Percentiles rank a stretch among this genome's conserved stretches.
These are phyloP conservation scores for Burhinus oedicnemus DNA, from an alignment of 2,113 vertebrate species.

Conservation along the genomic window DNA sequence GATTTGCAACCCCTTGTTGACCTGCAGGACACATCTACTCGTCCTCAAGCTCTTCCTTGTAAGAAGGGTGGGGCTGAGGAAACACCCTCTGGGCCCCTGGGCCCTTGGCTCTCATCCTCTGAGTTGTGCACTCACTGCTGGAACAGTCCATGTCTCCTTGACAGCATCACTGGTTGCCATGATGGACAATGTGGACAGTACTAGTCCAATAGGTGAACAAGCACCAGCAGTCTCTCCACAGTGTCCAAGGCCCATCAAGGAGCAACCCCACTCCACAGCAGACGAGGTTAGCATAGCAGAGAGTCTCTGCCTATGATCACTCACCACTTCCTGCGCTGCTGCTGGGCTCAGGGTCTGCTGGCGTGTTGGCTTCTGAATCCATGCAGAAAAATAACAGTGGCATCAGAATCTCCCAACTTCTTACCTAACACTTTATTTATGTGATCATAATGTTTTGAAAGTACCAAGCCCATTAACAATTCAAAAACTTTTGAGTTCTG, in stretches of 20 bases:
- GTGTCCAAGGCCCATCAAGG: not conserved
- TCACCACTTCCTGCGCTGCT: rapidly evolving
- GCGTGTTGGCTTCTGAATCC: not conserved
- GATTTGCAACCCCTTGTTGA: not conserved
- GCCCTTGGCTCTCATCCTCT: not conserved
- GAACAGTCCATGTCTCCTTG: not conserved
- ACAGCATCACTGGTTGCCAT: too few relatives aligned
- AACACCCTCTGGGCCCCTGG: not conserved
- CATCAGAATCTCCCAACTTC: not conserved
- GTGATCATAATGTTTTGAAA: not conserved
- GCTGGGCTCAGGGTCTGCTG: not conserved
- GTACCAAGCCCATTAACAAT: not conserved
- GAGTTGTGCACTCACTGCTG: not conserved
- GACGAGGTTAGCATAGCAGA: not conserved
- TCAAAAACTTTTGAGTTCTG: not conserved
- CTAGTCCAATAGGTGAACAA: not conserved
- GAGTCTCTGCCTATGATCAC: too few relatives aligned
- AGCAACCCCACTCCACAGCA: not conserved
- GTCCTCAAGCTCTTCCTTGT: not conserved
- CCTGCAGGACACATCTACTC: not conserved
- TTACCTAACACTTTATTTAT: not conserved
- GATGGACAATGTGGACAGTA: not conserved
- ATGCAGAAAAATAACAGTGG: not conserved
- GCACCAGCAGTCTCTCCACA: not conserved
- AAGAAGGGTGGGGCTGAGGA: not conserved